Evolutionary conservation across 2,797 vertebrate genomes (phyloP).

Genomic region (Sternarchorhynchus goeldii): DNA sequence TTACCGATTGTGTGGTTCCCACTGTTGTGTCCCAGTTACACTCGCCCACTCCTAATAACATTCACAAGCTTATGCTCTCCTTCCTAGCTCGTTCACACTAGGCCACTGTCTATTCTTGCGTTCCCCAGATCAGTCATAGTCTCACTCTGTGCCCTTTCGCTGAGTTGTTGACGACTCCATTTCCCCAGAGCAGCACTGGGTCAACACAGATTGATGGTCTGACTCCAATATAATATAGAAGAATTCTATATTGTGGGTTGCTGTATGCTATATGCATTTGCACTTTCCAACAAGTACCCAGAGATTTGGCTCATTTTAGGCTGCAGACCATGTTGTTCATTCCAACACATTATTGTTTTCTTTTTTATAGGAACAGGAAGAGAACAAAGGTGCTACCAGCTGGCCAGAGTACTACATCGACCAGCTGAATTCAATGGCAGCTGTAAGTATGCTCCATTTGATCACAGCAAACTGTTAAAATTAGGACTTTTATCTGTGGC

Average conservation of each 20-base stretch:
- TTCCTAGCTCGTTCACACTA: constrained; percentile 10
- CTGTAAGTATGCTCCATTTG: constrained; percentile 81
- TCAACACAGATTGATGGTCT: constrained; percentile 16
- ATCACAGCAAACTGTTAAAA: not conserved
- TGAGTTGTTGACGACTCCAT: not conserved
- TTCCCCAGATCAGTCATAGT: constrained; percentile 25
- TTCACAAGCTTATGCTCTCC: constrained; percentile 15
- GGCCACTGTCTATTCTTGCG: constrained; percentile 22
- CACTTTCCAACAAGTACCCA: not conserved
- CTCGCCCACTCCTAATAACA: constrained; percentile 26
- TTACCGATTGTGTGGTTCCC: constrained; percentile 11
- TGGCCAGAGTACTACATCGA: constrained; percentile 99
- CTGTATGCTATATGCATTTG: not conserved
- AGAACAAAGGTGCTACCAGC: constrained; percentile 98
- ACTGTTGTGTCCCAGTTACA: constrained; percentile 12
- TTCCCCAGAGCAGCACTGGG: not conserved
- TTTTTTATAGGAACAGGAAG: constrained; percentile 90
- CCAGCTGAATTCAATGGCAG: constrained; percentile 98
- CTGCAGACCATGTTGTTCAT: not conserved
- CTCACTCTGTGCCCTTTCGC: not conserved
- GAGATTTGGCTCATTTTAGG: not conserved
- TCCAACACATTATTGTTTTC: not conserved
- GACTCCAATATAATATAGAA: constrained; percentile 1
- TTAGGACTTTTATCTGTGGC: not conserved
- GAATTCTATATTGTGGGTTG: not conserved